A percentile compares a stretch with the other conserved stretches of the same genome.
Conservation (phyloP, 2,797 vertebrate genomes). For the Epinephelus malabaricus region DNA sequence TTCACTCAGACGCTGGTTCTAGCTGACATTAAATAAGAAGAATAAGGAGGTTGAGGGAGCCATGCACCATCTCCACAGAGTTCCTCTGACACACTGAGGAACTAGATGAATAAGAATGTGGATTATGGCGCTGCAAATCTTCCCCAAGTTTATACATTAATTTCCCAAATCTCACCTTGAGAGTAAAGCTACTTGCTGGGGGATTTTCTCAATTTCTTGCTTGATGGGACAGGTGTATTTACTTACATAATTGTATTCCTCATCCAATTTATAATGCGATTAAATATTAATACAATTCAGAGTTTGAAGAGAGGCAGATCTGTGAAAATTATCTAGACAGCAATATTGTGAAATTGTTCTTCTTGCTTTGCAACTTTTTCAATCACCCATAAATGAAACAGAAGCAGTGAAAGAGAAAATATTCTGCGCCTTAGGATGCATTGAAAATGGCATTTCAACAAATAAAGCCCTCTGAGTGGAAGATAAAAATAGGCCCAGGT, state of each 20-base stretch:
- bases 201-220: constrained; percentile 88
- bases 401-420: constrained; percentile 63
- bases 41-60: constrained; percentile 49
- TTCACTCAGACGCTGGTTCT: neutral
- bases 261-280: constrained; percentile 85
- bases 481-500: constrained; percentile 68
- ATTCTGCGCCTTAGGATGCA: constrained; percentile 54
- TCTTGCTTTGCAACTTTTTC: constrained; percentile 75
- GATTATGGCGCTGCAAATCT: constrained; percentile 81
- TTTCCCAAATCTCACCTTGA: constrained; percentile 81
- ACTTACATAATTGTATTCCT: constrained; percentile 87
- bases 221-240: constrained; percentile 88
- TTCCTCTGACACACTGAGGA: constrained; percentile 63
- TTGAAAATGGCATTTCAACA: constrained; percentile 59
- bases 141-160: constrained; percentile 73
- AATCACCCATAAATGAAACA: constrained; percentile 64
- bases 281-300: constrained; percentile 86
- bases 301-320: constrained; percentile 79
- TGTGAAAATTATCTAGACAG: constrained; percentile 79
- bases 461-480: constrained; percentile 56
- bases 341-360: constrained; percentile 78
- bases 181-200: constrained; percentile 78
- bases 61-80: constrained; percentile 53
- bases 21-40: constrained; percentile 21
- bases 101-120: constrained; percentile 76